These are phyloP conservation scores for Xylophagus ater DNA, from an alignment of 2,888 invertebrate species.

Conservation along the genomic window DNA sequence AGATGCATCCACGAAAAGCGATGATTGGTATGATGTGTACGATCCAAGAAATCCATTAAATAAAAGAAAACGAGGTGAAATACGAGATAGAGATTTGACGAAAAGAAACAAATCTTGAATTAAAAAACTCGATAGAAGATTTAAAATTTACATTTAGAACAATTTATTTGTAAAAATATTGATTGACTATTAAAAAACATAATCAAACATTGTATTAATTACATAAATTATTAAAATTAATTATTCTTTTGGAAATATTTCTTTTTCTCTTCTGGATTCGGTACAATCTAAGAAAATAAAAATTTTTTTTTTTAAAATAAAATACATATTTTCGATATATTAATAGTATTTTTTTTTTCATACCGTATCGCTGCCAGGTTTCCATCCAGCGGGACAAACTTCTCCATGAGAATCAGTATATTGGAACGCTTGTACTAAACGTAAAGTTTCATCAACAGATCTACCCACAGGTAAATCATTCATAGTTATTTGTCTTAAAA, in stretches of 20 bases:
- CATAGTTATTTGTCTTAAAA: constrained; percentile 88
- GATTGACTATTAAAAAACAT: constrained; percentile 2
- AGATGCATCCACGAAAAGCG: constrained; percentile 84
- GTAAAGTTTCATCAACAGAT: constrained; percentile 86
- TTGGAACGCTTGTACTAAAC: constrained; percentile 90
- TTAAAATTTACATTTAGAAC: not conserved
- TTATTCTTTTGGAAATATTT: constrained; percentile 63
- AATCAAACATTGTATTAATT: not conserved
- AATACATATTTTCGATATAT: constrained; percentile 1
- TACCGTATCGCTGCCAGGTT: constrained; percentile 86
- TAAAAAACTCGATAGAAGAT: constrained; percentile 5
- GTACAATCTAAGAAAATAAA: constrained; percentile 58
- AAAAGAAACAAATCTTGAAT: too few species aligned
- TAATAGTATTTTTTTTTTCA: constrained; percentile 25
- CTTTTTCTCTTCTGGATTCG: constrained; percentile 66
- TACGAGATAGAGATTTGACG: constrained; percentile 8
- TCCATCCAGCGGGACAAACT: constrained; percentile 93
- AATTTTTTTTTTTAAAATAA: constrained; percentile 12
- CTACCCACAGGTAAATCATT: constrained; percentile 90
- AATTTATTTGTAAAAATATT: constrained; percentile 3
- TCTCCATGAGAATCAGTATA: constrained; percentile 87
- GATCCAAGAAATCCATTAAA: constrained; percentile 94
- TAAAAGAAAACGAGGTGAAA: constrained; percentile 64
- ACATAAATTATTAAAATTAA: constrained; percentile 20
- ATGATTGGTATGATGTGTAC: constrained; percentile 94